These are phyloP conservation scores for Antheraea pernyi DNA, from an alignment of 1,140 invertebrate genomes.

Conservation along the genomic window DNA sequence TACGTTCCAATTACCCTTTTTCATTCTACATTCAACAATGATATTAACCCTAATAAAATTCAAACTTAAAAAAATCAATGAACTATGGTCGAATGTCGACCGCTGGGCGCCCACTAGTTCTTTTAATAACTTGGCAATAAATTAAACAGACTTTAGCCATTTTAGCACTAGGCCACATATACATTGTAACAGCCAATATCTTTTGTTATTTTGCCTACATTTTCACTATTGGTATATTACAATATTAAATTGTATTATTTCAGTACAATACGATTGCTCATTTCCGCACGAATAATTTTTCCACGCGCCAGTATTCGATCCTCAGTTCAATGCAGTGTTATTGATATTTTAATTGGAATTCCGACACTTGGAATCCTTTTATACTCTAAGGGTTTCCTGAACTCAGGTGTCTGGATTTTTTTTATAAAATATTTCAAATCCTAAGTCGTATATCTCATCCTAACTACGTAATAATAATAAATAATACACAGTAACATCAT, in stretches of 20 bases:
- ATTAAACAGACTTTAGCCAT: too few species aligned
- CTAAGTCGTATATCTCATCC: too few species aligned
- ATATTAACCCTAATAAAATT: too few species aligned
- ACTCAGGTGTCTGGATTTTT: background rate
- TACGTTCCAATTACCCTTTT: too few species aligned
- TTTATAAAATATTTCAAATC: background rate
- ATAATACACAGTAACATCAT: too few species aligned
- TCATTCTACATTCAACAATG: too few species aligned
- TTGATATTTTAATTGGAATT: conserved; percentile 5
- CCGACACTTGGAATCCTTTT: background rate
- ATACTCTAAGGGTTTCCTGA: background rate
- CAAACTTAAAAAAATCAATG: too few species aligned
- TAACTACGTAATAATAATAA: too few species aligned
- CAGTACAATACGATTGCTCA: background rate
- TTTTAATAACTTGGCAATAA: too few species aligned
- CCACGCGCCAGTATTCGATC: background rate
- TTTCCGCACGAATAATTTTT: background rate
- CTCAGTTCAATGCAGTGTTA: background rate
- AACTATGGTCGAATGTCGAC: too few species aligned
- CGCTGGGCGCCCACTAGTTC: too few species aligned
- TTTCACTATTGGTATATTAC: background rate
- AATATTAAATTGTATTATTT: background rate
- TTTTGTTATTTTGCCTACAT: background rate
- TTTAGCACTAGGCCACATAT: background rate
- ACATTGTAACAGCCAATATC: background rate